These are phyloP conservation scores for Lasius platythorax DNA, from an alignment of 2,888 invertebrate genomes.

Conservation along the genomic window DNA sequence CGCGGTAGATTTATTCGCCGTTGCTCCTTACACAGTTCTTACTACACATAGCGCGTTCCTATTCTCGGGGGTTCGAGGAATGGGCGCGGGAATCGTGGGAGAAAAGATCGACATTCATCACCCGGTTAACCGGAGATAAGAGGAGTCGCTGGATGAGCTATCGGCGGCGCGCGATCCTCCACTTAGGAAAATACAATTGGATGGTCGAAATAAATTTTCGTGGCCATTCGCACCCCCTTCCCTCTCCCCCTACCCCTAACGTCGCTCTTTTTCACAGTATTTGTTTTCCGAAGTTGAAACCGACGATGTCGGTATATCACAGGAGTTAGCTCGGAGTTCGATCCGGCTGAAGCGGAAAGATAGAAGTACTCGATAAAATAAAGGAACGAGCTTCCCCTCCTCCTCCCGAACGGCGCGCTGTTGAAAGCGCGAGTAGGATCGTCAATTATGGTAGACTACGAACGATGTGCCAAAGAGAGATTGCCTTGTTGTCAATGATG, in stretches of 20 bases:
- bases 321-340: conserved; percentile 43
- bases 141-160: conserved; percentile 76
- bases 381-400: conserved; percentile 21
- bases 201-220: conserved; percentile 78
- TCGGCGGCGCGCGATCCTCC: conserved; percentile 76
- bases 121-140: conserved; percentile 79
- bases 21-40: conserved; percentile 23
- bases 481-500: conserved; percentile 2
- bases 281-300: conserved; percentile 66
- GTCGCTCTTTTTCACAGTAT: conserved; percentile 60
- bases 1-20: conserved; percentile 77
- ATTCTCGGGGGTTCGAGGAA: conserved; percentile 25
- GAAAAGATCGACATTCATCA: conserved; percentile 79
- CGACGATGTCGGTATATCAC: conserved; percentile 73
- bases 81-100: conserved; percentile 61
- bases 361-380: conserved; percentile 57
- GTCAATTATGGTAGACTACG: conserved; percentile 35
- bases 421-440: conserved; percentile 25
- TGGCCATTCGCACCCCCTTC: conserved; percentile 47
- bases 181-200: conserved; percentile 80
- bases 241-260: neutral
- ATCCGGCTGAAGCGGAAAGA: conserved; percentile 44
- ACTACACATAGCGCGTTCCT: conserved; percentile 5
- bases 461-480: conserved; percentile 21
- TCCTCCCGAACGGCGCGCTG: neutral